Evolutionary conservation across 1,140 invertebrate genomes (phyloP), one percentile per base, ranked within the genome.

Genomic region (Eumaeus atala): DNA sequence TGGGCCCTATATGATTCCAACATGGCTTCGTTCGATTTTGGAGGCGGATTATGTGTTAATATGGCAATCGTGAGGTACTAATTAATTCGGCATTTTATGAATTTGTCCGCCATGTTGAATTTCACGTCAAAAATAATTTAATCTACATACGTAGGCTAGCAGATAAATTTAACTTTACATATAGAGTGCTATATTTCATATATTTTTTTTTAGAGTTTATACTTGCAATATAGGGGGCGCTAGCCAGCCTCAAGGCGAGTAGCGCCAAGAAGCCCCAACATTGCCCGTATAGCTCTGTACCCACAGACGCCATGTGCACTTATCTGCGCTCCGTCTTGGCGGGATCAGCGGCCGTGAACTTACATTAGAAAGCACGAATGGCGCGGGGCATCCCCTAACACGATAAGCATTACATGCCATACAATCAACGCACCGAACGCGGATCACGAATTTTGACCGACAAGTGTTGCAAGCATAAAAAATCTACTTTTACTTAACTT

Each of bases 141-240:
- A 69, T 70, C 70, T 78, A 78, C 61, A 60, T 73, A 66, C 61
- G 65, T 77, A 78, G 67, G 70, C 76, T 82, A 77, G 72, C 71
- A 64, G 61, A 72, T 66, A 67, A 67, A 62, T 66, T 75, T 73
- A 67, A 68, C 55, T 64, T 70, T 77, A 74, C 67, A 70, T 65
- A 80, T 74, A 77, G 67, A 73, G 72, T 78, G 74, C 70, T 67
- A 72, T 77, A 78, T 80, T 74, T 74, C 74, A 82, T 79, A 74
- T 64, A 76, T 69, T 67, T 62, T 72, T 74, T 76, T 66, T 48
- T 37, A 62, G 40, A 16, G 8, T 8, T 5, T 28, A 28, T 28
- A 28, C 21, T 2, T 6, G 21, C 14, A 44, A 16, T 7, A 16
- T 16, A 12, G 4, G 40, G 40, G 40, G 2, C 21, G 21, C 21